Percentiles rank a stretch among this genome's conserved stretches.
These are phyloP conservation scores for Apodemia zela DNA, from an alignment of 2,888 invertebrate species.

Conservation along the genomic window DNA sequence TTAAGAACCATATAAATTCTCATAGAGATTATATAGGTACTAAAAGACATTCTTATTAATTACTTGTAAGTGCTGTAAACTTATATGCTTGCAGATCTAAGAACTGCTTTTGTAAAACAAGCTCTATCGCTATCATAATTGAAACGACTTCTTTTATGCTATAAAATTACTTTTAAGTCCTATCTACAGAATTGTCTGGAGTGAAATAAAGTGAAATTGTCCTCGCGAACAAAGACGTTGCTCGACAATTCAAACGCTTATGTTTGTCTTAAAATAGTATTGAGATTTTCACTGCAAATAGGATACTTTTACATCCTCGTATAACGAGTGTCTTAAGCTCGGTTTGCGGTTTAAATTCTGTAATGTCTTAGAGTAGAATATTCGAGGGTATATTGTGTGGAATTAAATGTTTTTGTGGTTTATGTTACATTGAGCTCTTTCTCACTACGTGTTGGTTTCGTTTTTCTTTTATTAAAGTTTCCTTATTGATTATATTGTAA, in stretches of 20 bases:
- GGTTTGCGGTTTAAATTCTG: slow-evolving; percentile 1
- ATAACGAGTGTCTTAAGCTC: slow-evolving; percentile 9
- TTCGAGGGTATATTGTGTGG: not conserved
- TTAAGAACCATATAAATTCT: not conserved
- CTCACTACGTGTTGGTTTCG: not conserved
- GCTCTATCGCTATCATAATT: not conserved
- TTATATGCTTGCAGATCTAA: not conserved
- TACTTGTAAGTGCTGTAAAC: not conserved
- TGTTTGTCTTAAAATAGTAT: slow-evolving; percentile 27
- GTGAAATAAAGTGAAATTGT: slow-evolving; percentile 17
- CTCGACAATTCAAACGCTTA: slow-evolving; percentile 15
- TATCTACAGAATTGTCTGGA: slow-evolving; percentile 4
- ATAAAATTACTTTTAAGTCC: slow-evolving; percentile 14
- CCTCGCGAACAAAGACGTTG: slow-evolving; percentile 6
- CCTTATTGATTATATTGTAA: too few species aligned
- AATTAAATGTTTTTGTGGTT: slow-evolving; percentile 8
- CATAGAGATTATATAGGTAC: not conserved
- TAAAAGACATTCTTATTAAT: not conserved
- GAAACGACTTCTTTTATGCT: not conserved
- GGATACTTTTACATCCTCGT: slow-evolving; percentile 23
- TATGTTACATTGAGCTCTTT: not conserved
- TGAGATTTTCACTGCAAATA: slow-evolving; percentile 31
- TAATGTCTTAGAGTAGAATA: slow-evolving; percentile 6
- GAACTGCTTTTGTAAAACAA: not conserved
- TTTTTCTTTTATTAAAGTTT: too few species aligned